Percentiles rank a stretch among this genome's conserved stretches.
These are phyloP conservation scores for Habrosyne pyritoides DNA, from an alignment of 2,888 invertebrate species.

Conservation along the genomic window DNA sequence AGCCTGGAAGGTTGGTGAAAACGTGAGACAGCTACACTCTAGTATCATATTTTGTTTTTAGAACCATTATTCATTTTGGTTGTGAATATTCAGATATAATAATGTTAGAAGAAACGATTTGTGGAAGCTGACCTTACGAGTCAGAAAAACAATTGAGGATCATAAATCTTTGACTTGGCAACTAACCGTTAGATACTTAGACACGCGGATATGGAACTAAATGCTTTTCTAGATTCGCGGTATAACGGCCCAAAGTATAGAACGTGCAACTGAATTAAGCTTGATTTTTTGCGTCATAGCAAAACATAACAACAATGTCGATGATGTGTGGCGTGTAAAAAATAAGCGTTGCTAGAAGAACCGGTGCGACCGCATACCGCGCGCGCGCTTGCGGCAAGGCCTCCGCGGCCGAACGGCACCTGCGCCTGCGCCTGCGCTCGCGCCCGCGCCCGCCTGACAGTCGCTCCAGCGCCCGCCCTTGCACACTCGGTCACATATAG, in stretches of 20 bases:
- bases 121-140: constrained; percentile 15
- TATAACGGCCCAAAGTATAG: constrained; percentile 42
- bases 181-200: constrained; percentile 32
- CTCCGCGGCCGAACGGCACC: constrained; percentile 49
- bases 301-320: constrained; percentile 80
- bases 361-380: constrained; percentile 82
- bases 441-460: constrained; percentile 25
- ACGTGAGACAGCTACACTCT: too few species aligned
- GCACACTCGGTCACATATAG: constrained; percentile 64
- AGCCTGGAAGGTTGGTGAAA: too few species aligned
- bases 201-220: constrained; percentile 32
- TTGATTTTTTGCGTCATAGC: constrained; percentile 72
- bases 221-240: constrained; percentile 31
- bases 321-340: constrained; percentile 80
- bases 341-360: constrained; percentile 80
- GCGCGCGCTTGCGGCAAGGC: constrained; percentile 78
- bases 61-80: too few species aligned
- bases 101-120: not conserved
- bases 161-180: constrained; percentile 27
- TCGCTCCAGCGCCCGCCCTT: constrained; percentile 31
- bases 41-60: too few species aligned
- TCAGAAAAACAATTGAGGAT: constrained; percentile 27
- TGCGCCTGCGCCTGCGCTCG: constrained; percentile 40
- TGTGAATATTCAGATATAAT: too few species aligned
- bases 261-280: constrained; percentile 49